Evolutionary conservation across 2,797 vertebrate species (phyloP).

Genomic region (Gymnodraco acuticeps): DNA sequence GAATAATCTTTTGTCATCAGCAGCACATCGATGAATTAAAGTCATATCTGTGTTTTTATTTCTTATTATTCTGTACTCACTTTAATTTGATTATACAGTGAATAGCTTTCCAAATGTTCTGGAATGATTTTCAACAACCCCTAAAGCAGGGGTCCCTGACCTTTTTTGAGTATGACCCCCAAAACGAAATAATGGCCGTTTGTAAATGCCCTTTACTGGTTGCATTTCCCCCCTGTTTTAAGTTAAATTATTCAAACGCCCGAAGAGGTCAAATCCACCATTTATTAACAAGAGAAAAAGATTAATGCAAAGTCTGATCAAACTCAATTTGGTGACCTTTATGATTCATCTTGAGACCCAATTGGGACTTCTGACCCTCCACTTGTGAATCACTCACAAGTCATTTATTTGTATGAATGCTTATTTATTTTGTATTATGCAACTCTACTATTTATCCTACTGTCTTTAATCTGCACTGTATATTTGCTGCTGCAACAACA

Average conservation of each 20-base stretch:
- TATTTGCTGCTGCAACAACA: no score
- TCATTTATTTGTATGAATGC: no score
- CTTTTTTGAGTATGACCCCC: background rate
- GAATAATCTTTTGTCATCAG: background rate
- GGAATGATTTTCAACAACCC: background rate
- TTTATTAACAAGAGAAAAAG: conserved; percentile 1
- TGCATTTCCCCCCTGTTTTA: background rate
- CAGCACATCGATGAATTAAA: background rate
- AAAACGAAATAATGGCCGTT: background rate
- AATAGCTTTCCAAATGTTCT: background rate
- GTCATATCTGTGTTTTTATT: background rate
- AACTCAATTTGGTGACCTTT: background rate
- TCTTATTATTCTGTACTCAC: background rate
- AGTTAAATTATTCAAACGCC: background rate
- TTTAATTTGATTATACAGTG: background rate
- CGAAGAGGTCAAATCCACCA: background rate
- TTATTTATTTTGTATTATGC: no score
- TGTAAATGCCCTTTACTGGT: background rate
- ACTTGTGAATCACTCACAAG: background rate
- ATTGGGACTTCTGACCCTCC: background rate
- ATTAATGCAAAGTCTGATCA: background rate
- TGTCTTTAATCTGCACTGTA: no score
- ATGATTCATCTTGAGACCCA: background rate
- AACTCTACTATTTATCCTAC: no score
- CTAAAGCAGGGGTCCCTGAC: background rate